These are phyloP conservation scores for Corynorhinus townsendii DNA, from an alignment of 2,113 vertebrate genomes.

Conservation along the genomic window DNA sequence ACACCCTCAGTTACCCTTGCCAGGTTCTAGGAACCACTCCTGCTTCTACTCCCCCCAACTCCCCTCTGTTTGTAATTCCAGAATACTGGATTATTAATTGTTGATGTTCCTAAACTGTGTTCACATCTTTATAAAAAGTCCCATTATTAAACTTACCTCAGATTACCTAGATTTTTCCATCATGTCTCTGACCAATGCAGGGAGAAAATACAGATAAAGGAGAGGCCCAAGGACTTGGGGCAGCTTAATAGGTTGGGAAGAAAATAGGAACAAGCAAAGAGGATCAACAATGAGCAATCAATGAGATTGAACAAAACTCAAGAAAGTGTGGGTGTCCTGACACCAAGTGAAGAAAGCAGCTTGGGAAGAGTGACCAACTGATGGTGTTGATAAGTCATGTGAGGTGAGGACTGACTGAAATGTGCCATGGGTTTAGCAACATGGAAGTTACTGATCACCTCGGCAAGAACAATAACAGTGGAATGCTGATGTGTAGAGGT, in stretches of 20 bases:
- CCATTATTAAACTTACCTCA: background rate
- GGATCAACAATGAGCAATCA: background rate
- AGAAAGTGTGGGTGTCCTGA: background rate
- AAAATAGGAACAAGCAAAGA: background rate
- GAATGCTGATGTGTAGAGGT: background rate
- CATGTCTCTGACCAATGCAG: background rate
- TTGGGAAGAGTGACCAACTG: background rate
- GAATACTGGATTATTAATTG: background rate
- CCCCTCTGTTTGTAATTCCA: background rate
- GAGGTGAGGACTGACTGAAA: background rate
- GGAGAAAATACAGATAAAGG: background rate
- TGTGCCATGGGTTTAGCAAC: background rate
- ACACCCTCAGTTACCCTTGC: background rate
- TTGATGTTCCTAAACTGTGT: background rate
- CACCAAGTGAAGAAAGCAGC: background rate
- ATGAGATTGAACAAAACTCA: background rate
- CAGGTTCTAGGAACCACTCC: background rate
- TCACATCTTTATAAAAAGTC: background rate
- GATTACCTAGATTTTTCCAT: background rate
- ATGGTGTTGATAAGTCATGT: too few species aligned
- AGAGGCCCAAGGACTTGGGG: background rate
- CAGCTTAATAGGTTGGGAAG: background rate
- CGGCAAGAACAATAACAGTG: background rate
- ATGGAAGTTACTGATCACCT: background rate
- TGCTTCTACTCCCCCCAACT: background rate